phyloP scores from a whole-genome alignment of 2,797 vertebrate genomes.

The Tadarida brasiliensis region DNA sequence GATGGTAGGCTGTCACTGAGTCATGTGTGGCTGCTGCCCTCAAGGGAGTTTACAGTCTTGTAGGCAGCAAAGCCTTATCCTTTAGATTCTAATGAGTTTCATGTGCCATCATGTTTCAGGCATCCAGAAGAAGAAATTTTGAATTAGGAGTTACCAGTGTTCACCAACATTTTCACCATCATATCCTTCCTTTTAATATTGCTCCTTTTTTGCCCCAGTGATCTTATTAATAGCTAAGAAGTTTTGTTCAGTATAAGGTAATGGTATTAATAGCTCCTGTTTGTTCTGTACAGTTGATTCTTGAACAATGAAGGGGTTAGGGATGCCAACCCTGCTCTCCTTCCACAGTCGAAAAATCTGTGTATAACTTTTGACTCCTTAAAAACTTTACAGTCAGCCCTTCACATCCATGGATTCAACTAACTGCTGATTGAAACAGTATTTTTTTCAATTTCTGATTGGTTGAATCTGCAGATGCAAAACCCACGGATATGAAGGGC shows the following conservation, averaged over 20 bases:
- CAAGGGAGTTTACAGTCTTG: fast-evolving
- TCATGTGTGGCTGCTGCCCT: not conserved
- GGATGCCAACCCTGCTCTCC: not conserved
- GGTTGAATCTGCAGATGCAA: not conserved
- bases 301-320: not conserved
- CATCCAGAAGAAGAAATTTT: not conserved
- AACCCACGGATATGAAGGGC: not conserved
- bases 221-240: conserved; percentile 22
- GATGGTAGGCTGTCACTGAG: not conserved
- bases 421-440: not conserved
- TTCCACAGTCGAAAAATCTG: not conserved
- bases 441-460: not conserved
- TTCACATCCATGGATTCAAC: not conserved
- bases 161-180: not conserved
- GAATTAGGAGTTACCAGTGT: not conserved
- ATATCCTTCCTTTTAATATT: not conserved
- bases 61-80: not conserved
- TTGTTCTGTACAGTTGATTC: not conserved
- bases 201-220: not conserved
- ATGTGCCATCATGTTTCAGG: not conserved
- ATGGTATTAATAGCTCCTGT: not conserved
- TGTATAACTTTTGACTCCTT: not conserved
- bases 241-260: not conserved
- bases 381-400: not conserved
- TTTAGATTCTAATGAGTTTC: not conserved